Evolutionary conservation across 2,113 vertebrate species (phyloP), one percentile per base, ranked within the genome.

Genomic region (Chamaetylas fuelleborni): DNA sequence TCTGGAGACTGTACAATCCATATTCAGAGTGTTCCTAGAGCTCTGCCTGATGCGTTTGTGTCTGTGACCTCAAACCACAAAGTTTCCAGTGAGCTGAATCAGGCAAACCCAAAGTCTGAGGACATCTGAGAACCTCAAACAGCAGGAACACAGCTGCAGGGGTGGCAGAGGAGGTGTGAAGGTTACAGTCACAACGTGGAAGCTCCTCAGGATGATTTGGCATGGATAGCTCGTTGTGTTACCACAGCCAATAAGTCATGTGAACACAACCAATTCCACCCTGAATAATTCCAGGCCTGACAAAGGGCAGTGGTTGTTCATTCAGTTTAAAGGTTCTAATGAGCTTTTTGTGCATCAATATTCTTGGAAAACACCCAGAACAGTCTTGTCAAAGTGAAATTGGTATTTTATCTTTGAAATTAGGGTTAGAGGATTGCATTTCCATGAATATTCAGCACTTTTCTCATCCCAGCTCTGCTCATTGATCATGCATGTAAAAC

Each of bases 381-480:
- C 13, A 11, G 54, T 86, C 90, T 95, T 54, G 58, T 96, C 86
- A 94, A 88, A 91, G 88, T 64, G 88, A 90, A 94, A 95, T 71
- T 65, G 86, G 88, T 66, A 80, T 95, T 95, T 94, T 93, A 81
- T 85, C 95, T 97, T 95, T 64, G 71, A 87, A 94, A 88, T 91
- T 95, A 95, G 95, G 90, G 94, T 96, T 97, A 95, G 90, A 90
- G 65, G 90, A 89, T 90, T 90, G 81, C 31, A 90, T 61, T 92
- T 33, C 85, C 78, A 87, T 97, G 93, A 95, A 95, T 96, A 96
- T 95, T 96, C 93, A 95, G 78, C 92, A 74, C 77, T 94, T 95
- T 81, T 90, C 74, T 81, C 90, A 81, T 95, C 89, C 65, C 7
- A 6, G 81, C 81, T 86, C 86, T 84, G 57, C 96, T 96, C 86